A percentile compares a stretch with the other conserved stretches of the same genome.
These are phyloP conservation scores for Radopholus similis DNA, from an alignment of 1,140 invertebrate species.

Conservation along the genomic window DNA sequence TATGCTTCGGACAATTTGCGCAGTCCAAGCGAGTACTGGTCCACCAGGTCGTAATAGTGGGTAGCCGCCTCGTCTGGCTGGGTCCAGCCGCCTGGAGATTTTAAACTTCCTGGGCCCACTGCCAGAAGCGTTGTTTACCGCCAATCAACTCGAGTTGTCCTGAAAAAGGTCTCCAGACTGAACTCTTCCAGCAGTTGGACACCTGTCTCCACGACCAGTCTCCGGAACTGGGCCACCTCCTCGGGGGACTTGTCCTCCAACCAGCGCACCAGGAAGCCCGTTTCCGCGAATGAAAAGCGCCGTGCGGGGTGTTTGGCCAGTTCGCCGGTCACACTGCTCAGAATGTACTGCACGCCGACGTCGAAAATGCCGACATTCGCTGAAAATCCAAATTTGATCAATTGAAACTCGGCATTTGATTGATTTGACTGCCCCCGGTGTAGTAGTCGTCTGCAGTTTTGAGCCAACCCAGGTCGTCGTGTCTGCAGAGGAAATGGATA, in stretches of 20 bases:
- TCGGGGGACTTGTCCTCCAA: constrained; percentile 70
- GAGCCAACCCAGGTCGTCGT: constrained; percentile 25
- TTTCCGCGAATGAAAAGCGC: constrained; percentile 61
- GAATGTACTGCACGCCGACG: constrained; percentile 58
- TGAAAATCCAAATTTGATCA: constrained; percentile 13
- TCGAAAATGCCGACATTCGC: constrained; percentile 36
- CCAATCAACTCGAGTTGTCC: constrained; percentile 80
- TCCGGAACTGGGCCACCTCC: constrained; percentile 63
- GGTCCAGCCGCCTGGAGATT: constrained; percentile 28
- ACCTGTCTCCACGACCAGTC: constrained; percentile 32
- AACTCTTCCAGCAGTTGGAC: no score
- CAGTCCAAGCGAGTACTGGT: constrained; percentile 75
- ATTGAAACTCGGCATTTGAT: neutral
- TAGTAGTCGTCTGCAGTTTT: constrained; percentile 77
- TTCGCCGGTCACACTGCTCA: constrained; percentile 54
- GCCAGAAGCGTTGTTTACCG: constrained; percentile 49
- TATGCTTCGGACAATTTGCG: constrained; percentile 66
- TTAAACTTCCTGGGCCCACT: constrained; percentile 5
- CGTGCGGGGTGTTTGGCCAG: constrained; percentile 46
- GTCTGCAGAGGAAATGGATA: neutral
- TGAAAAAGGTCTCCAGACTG: no score
- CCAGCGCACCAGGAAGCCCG: constrained; percentile 88
- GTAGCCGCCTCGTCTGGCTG: constrained; percentile 49
- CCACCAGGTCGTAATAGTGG: constrained; percentile 87
- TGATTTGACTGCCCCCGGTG: constrained; percentile 67